Evolutionary conservation across 2,888 invertebrate genomes (phyloP), one percentile per base, ranked within the genome.

Genomic region (Nipponacmea schrenckii): DNA sequence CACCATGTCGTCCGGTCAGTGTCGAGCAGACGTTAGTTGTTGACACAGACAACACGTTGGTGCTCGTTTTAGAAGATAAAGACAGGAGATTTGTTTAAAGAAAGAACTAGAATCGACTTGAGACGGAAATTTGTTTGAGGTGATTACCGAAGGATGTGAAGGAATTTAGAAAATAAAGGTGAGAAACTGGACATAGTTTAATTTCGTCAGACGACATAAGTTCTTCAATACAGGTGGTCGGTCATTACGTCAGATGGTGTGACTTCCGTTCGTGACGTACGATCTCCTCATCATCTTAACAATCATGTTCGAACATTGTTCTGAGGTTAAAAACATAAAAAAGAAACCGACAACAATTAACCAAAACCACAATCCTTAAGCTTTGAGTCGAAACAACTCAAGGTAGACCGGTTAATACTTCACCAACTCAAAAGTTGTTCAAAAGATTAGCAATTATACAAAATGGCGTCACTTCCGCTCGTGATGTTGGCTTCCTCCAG

Each of bases 31-130:
- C 20, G 56, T 24, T 20, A 56, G 4, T 24, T 56, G 24, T 56
- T 56, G 56, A 56, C 56, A 20, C 24, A 56, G 56, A 56, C 24
- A 24, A 24, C 20, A 56, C 24, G 20, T 56, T 20, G 56, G 56
- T 56, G 24, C 56, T 56, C 20, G 24, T 56, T 2, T 39, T 39
- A 24, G n/a, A 24, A 24, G 20, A 56, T 56, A 56, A 56, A 56
- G 56, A 14, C 24, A 20, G 56, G 10, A 56, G 56, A 56, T 56
- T n/a, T 56, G 56, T 56, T 56, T 56, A 56, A 56, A 56, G 56
- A 56, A 20, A 14, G 56, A 24, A 20, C 24, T 20, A 12, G 24
- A 56, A 20, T 56, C 56, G 56, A 56, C 56, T 56, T 56, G 56
- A 24, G 56, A 56, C 24, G 56, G 24, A 20, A 56, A 56, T 24